phyloP scores from a whole-genome alignment of 2,888 invertebrate species.

The Netelia fuscicornis region DNA sequence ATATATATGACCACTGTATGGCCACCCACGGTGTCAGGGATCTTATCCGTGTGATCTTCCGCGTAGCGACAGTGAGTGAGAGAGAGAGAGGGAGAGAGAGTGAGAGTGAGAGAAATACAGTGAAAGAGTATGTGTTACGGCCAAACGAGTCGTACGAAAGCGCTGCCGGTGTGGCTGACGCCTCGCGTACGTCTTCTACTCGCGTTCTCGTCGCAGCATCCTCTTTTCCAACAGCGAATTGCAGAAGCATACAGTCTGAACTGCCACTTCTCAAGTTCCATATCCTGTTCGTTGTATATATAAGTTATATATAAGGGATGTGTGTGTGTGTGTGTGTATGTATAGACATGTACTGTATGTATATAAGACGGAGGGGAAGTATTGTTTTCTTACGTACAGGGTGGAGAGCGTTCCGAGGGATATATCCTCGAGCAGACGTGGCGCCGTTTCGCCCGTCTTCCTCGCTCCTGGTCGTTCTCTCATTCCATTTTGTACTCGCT shows the following conservation, averaged over 20 bases:
- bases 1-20: constrained; percentile 72
- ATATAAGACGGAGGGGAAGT: constrained; percentile 25
- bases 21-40: constrained; percentile 83
- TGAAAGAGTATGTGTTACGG: constrained; percentile 66
- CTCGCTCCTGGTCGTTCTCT: neutral
- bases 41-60: constrained; percentile 82
- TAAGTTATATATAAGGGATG: neutral
- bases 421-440: constrained; percentile 33
- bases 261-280: constrained; percentile 80
- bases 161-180: constrained; percentile 47
- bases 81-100: constrained; percentile 27
- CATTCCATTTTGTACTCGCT: neutral
- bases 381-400: constrained; percentile 66
- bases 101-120: constrained; percentile 48
- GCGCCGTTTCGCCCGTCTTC: constrained; percentile 1
- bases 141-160: constrained; percentile 37
- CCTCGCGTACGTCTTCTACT: constrained; percentile 66
- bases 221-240: constrained; percentile 50
- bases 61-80: constrained; percentile 67
- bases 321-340: constrained; percentile 1
- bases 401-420: constrained; percentile 33
- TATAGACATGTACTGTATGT: neutral
- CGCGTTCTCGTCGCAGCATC: constrained; percentile 52
- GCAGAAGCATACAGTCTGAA: constrained; percentile 56
- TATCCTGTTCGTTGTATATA: constrained; percentile 79